phyloP scores from a whole-genome alignment of 2,888 invertebrate genomes.

The Strigamia transsilvanica region DNA sequence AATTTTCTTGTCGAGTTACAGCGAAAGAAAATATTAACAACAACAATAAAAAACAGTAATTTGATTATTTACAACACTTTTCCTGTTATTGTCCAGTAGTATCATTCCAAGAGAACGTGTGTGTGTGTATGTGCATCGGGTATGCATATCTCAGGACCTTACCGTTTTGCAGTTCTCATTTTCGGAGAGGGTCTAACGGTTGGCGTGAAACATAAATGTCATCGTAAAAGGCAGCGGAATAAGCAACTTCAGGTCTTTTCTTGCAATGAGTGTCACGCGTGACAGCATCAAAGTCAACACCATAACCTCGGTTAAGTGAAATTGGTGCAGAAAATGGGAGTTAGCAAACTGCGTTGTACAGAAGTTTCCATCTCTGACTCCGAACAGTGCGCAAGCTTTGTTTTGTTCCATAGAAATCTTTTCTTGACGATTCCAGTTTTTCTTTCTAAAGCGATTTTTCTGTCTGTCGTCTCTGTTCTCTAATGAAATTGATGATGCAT shows the following conservation, averaged over 20 bases:
- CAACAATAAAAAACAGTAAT: slow-evolving; percentile 7
- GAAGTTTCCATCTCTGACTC: neutral
- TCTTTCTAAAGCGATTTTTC: neutral
- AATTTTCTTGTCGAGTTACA: neutral
- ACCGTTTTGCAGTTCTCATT: neutral
- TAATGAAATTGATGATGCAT: too few relatives aligned
- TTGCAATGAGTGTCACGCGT: slow-evolving; percentile 30
- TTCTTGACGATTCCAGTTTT: neutral
- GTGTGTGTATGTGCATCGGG: neutral
- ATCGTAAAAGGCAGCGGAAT: slow-evolving; percentile 16
- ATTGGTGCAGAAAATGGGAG: neutral
- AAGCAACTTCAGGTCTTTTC: slow-evolving; percentile 26
- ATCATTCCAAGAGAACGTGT: neutral
- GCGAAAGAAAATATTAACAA: neutral
- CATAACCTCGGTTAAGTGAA: slow-evolving; percentile 2
- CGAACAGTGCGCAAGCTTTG: slow-evolving; percentile 9
- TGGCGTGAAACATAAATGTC: slow-evolving; percentile 21
- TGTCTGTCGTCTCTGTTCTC: neutral
- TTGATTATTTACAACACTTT: neutral
- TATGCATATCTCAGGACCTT: neutral
- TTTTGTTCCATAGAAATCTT: neutral
- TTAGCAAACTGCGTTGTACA: neutral
- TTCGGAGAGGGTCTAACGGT: slow-evolving; percentile 7
- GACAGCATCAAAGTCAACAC: slow-evolving; percentile 30
- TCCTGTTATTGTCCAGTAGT: slow-evolving; percentile 3